Percentiles rank a stretch among this genome's conserved stretches.
These are phyloP conservation scores for Accipiter cooperii DNA, from an alignment of 2,113 vertebrate genomes.

Conservation along the genomic window DNA sequence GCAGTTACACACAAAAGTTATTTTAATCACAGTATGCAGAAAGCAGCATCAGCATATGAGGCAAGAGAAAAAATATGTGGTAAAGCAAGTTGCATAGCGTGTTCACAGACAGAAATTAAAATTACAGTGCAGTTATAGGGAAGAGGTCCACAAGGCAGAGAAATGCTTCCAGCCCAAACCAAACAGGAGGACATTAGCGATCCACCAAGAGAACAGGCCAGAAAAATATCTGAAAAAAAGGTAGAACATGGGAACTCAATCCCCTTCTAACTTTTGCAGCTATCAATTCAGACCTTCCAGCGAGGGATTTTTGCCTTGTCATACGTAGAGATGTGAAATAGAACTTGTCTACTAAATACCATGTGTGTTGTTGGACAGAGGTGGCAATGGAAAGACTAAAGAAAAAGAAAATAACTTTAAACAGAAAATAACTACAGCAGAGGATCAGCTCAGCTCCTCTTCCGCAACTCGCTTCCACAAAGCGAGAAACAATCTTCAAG, in stretches of 20 bases:
- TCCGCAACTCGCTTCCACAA: neutral
- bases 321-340: neutral
- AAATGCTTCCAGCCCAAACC: neutral
- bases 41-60: slow-evolving; percentile 66
- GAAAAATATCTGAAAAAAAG: neutral
- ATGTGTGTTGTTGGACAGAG: neutral
- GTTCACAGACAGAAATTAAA: neutral
- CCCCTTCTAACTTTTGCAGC: neutral
- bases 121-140: neutral
- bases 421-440: neutral
- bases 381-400: accelerated
- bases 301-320: neutral
- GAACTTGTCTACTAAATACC: neutral
- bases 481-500: accelerated
- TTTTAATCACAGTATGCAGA: slow-evolving; percentile 51
- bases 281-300: neutral
- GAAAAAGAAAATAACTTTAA: neutral
- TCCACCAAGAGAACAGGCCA: neutral
- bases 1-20: slow-evolving; percentile 47
- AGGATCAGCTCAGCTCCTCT: neutral
- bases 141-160: neutral
- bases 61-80: slow-evolving; percentile 63
- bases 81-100: slow-evolving; percentile 52
- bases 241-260: neutral
- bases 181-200: accelerated